Percentiles rank a stretch among this genome's conserved stretches.
Conservation (phyloP, 2,888 invertebrate species). For the Dione juno region DNA sequence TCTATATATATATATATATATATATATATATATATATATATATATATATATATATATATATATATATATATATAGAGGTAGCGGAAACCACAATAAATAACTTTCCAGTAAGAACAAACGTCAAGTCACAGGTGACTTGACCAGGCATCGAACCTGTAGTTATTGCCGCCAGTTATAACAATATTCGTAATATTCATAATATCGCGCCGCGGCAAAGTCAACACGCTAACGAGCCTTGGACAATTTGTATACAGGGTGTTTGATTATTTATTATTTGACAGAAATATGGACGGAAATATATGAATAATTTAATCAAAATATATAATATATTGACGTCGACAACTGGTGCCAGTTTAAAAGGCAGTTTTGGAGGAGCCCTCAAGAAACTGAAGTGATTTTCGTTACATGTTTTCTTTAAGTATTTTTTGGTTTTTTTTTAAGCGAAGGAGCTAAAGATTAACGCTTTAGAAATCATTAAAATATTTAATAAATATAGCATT, state of each 20-base stretch:
- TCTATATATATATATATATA: neutral
- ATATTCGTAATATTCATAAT: constrained; percentile 45
- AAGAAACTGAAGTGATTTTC: no score
- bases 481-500: no score
- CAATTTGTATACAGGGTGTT: constrained; percentile 39
- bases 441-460: no score
- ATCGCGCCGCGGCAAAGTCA: constrained; percentile 54
- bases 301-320: no score
- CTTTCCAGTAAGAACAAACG: constrained; percentile 41
- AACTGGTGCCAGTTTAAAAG: no score
- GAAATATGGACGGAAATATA: no score
- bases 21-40: neutral
- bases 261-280: no score
- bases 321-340: no score
- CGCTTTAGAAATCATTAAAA: no score
- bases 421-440: no score
- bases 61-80: neutral
- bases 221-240: constrained; percentile 60
- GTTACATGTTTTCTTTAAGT: no score
- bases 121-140: constrained; percentile 39
- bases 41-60: neutral
- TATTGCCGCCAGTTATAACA: constrained; percentile 51
- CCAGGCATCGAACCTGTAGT: constrained; percentile 48
- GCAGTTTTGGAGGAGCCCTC: no score
- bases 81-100: constrained; percentile 22